These are phyloP conservation scores for Hydropotes inermis DNA, from an alignment of 2,113 vertebrate species.

Conservation along the genomic window DNA sequence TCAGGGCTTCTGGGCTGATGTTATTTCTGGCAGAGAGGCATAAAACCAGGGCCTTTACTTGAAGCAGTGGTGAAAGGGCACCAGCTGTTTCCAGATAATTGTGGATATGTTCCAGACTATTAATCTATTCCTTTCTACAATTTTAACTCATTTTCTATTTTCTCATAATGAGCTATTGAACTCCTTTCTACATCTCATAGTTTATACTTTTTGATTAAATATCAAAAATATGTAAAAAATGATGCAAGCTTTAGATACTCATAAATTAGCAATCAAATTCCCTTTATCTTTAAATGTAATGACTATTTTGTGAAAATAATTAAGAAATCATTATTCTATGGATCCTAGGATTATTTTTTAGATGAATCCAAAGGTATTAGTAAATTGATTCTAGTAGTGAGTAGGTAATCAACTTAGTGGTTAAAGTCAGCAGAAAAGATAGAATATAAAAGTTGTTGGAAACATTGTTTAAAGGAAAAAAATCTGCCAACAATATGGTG, in stretches of 20 bases:
- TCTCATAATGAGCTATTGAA: not conserved
- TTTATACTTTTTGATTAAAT: not conserved
- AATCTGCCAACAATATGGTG: not conserved
- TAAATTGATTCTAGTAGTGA: not conserved
- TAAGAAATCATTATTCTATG: not conserved
- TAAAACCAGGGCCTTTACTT: not conserved
- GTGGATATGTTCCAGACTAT: not conserved
- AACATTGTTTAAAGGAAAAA: not conserved
- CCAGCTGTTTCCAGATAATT: conserved; percentile 55
- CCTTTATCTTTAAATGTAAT: not conserved
- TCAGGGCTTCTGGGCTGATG: not conserved
- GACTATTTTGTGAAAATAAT: not conserved
- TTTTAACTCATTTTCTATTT: not conserved
- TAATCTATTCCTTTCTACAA: not conserved
- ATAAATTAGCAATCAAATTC: not conserved
- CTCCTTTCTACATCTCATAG: not conserved
- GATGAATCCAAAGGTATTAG: not conserved
- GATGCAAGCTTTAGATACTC: not conserved
- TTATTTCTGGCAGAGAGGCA: conserved; percentile 8
- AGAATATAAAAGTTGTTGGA: not conserved
- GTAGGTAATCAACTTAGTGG: not conserved
- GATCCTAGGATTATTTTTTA: not conserved
- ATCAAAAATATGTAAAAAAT: not conserved
- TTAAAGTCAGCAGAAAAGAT: not conserved
- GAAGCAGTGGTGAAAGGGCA: conserved; percentile 18